Evolutionary conservation across 2,888 invertebrate genomes (phyloP), one percentile per base, ranked within the genome.

Genomic region (Druceiella hillmani): DNA sequence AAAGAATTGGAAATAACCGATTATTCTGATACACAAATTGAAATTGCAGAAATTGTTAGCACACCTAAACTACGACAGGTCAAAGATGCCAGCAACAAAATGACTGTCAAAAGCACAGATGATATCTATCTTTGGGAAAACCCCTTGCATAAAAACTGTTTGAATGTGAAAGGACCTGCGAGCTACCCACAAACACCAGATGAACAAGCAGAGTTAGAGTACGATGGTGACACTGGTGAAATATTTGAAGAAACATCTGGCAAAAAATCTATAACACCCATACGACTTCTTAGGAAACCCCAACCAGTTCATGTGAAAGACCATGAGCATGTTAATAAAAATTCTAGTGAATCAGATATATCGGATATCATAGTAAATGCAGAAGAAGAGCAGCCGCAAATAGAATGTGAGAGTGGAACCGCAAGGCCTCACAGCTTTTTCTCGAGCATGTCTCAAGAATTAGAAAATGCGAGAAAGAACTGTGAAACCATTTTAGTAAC

Each of bases 51-150:
- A 40, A 47, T 56, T n/a, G 46, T 47, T 22, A 56, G 55, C 17
- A 52, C 54, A 16, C 40, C 46, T 2, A 44, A 56, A 48, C 59
- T 58, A 30, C 47, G 54, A 15, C 55, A 56, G 26, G 49, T 16
- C 22, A 45, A 28, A 37, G 40, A 32, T 43, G 37, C 5, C 37
- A 46, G 17, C 41, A 44, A 33, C 35, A 47, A 17, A 46, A 61
- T 58, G 3, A 66, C 61, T 45, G 69, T 68, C 1, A 61, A 73
- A 48, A 76, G 75, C 45, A 77, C 74, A 6, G 79, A 80, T 43
- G 83, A 84, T 50, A 80, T 87, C 32, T 87, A 83, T 54, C 59
- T 87, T 14, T 87, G 87, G 87, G 85, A 86, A 57, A 87, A 87
- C 65, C 86, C 87, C 0, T 58, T 86, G 22, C 83, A 82, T 52